Base-by-base conservation (phyloP, 2,113 vertebrate genomes). In the Pholis gunnellus region DNA sequence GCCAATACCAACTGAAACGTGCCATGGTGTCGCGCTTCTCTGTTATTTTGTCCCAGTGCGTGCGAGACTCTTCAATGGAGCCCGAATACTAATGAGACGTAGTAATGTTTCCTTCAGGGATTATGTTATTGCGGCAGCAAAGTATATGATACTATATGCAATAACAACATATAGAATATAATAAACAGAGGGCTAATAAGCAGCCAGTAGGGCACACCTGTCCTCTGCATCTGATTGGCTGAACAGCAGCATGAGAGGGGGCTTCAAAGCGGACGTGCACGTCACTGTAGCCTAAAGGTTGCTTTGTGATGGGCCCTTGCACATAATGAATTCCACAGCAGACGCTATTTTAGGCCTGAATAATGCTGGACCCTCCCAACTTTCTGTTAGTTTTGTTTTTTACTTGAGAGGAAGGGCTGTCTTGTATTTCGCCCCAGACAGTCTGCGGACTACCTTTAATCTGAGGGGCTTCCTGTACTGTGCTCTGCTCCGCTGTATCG, bases 211-310 rank as follows among this genome's bases (percentile, higher is more conserved):
- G 60, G 54, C n/a, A 63, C 17, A 65, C 71, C 64, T 82, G 72
- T 61, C 34, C 64, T 66, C 36, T 79, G 40, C 44, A 59, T 68
- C 9, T 71, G 75, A 50, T 69, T 64, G 2, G 22, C 40, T 59
- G 25, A 57, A 48, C 74, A 64, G n/a, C 0, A 63, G 57, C 14
- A 36, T 59, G 52, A 75, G 73, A 59, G 57, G 22, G n/a, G 67
- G 66, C 64, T 69, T 70, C 36, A 50, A 22, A 63, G 54, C 54
- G 84, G 42, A 50, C 68, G 71, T 40, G 77, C 75, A 75, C 75
- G 84, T 71, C 63, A 68, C 63, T 75, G 56, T 27, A 25, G 80
- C 83, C 81, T 84, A 64, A 77, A 86, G 84, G 66, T 66, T 71
- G 27, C 72, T 85, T 70, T 76, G 25, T 83, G 67, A 65, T 68